Evolutionary conservation across 2,113 vertebrate genomes (phyloP).

Genomic region (Macquaria ambigua): DNA sequence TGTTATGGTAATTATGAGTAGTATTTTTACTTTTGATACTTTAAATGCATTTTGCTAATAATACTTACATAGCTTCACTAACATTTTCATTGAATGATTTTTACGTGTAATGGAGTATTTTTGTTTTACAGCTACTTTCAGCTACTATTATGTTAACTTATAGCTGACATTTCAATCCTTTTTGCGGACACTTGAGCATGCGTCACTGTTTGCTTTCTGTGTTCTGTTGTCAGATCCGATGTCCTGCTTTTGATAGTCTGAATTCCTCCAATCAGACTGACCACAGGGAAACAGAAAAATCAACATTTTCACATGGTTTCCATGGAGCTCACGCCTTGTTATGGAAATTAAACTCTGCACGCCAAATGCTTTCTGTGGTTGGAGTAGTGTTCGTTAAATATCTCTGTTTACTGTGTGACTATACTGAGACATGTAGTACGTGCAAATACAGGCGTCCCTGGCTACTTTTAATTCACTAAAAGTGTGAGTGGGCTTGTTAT

Average conservation of each 20-base stretch:
- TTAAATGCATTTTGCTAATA: neutral
- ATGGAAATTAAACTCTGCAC: conserved; percentile 58
- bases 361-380: conserved; percentile 27
- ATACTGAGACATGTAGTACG: conserved; percentile 27
- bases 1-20: too few species aligned
- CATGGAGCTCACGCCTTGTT: conserved; percentile 69
- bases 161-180: conserved; percentile 5
- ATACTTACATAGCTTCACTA: neutral
- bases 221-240: conserved; percentile 50
- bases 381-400: conserved; percentile 52
- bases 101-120: neutral
- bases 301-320: conserved; percentile 63
- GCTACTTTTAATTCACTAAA: conserved; percentile 11
- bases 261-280: conserved; percentile 49
- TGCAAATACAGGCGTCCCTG: conserved; percentile 40
- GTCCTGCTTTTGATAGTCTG: conserved; percentile 53
- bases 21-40: neutral
- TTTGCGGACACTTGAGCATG: conserved; percentile 14
- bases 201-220: conserved; percentile 20
- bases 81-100: neutral
- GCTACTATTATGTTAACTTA: neutral
- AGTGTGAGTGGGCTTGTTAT: conserved; percentile 17
- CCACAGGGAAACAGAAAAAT: conserved; percentile 57
- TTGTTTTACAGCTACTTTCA: neutral
- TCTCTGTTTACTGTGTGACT: conserved; percentile 71